Percentiles rank a stretch among this genome's conserved stretches.
phyloP scores from a whole-genome alignment of 2,113 vertebrate genomes.

The Loxodonta africana region DNA sequence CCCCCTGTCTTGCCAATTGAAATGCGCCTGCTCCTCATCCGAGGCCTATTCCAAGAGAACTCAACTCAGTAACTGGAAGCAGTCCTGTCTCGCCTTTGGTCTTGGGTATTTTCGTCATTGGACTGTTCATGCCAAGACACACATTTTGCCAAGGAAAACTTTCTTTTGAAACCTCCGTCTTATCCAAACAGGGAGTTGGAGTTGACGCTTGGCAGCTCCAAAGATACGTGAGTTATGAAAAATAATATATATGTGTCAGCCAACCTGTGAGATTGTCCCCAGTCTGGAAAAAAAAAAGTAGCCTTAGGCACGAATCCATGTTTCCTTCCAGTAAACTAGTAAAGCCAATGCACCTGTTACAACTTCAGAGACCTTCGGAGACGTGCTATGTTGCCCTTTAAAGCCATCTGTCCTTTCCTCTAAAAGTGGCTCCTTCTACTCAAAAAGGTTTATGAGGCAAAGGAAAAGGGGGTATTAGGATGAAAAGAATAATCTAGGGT shows the following conservation, averaged over 20 bases:
- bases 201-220: slow-evolving; percentile 82
- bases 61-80: slow-evolving; percentile 75
- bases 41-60: slow-evolving; percentile 64
- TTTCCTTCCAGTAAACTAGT: background rate
- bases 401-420: background rate
- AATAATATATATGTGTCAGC: slow-evolving; percentile 31
- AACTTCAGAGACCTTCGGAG: background rate
- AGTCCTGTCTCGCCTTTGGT: slow-evolving; percentile 79
- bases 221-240: slow-evolving; percentile 72
- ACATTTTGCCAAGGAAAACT: slow-evolving; percentile 87
- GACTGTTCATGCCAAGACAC: slow-evolving; percentile 74
- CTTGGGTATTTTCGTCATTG: slow-evolving; percentile 78
- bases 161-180: slow-evolving; percentile 86
- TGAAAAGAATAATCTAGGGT: background rate
- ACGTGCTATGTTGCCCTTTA: background rate
- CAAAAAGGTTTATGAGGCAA: background rate
- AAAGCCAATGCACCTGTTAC: background rate
- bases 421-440: background rate
- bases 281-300: background rate
- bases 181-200: slow-evolving; percentile 85
- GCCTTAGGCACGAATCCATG: background rate
- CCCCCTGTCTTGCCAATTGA: slow-evolving; percentile 53
- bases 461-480: background rate
- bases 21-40: slow-evolving; percentile 62
- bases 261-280: slow-evolving; percentile 3